Base-by-base conservation (phyloP, 2,113 vertebrate genomes). In the Lates calcarifer region DNA sequence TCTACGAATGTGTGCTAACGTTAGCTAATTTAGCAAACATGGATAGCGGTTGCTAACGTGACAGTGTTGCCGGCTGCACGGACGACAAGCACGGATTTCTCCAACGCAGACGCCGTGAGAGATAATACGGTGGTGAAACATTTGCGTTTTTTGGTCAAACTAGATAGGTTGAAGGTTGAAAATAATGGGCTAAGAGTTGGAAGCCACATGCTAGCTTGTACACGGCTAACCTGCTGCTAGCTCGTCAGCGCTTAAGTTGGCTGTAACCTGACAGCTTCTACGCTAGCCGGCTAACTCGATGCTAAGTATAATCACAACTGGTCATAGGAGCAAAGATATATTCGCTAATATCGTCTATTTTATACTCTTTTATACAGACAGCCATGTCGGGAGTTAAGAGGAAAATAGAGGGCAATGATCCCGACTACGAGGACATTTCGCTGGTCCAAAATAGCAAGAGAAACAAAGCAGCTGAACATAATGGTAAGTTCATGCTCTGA, bases 371-470 rank as follows among this genome's bases (percentile, higher is more conserved):
- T 61, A 51, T 49, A 53, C 29, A 93, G 89, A 58, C 51, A 79
- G 92, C 83, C 83, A 99, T 99, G 98, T 99, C 98, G 22, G 98
- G 98, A 65, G 91, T 99, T 82, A 99, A 99, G 91, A 94, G 98
- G 88, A 96, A 96, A 76, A 94, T 99, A 12, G 96, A 96, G 22
- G 98, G 96, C 87, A 97, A 95, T 24, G 98, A 99, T 85, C 98
- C 98, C 0, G 98, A 99, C 85, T 99, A 99, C 67, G 98, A 99
- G 70, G 97, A 99, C 51, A 94, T 99, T 71, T 94, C 96, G 1
- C 51, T 96, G 78, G 73, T 96, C 0, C 97, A 95, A 82, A 96
- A 96, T 55, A 98, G 65, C 89, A 99, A 99, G 87, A 96, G 96
- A 67, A 97, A 96, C 87, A 97, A 97, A 92, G 95, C 95, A 0